Conservation (phyloP, 2,113 vertebrate species). For the Hystrix cristata region DNA sequence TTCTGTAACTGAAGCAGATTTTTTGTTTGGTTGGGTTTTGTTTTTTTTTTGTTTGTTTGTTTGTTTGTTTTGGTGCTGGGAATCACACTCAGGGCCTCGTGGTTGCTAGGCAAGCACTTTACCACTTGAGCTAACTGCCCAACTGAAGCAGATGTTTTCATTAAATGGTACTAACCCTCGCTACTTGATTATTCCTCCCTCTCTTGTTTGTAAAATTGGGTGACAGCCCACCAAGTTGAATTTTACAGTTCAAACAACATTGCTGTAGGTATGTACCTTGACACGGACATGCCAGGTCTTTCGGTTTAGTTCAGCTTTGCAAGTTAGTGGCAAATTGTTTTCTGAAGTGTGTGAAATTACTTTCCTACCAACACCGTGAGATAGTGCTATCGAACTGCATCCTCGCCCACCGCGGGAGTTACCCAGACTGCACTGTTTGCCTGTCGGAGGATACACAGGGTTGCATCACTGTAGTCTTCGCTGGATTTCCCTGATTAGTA, state of each 20-base stretch:
- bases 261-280: neutral
- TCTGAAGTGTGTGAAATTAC: neutral
- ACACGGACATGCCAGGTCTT: neutral
- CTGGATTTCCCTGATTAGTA: conserved; percentile 7
- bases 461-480: neutral
- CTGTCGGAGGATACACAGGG: neutral
- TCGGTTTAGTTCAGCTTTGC: neutral
- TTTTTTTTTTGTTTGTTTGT: too few species aligned
- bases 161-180: neutral
- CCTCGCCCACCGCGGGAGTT: neutral
- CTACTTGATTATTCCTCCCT: neutral
- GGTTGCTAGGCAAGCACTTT: too few species aligned
- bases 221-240: neutral
- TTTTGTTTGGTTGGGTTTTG: too few species aligned
- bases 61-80: too few species aligned
- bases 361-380: neutral
- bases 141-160: neutral
- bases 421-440: neutral
- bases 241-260: neutral
- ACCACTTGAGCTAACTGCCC: too few species aligned
- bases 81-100: too few species aligned
- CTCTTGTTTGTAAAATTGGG: neutral
- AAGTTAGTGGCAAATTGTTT: neutral
- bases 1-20: neutral
- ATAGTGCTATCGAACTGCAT: neutral